phyloP scores from a whole-genome alignment of 2,797 vertebrate species.

The Galagoides demidoff region DNA sequence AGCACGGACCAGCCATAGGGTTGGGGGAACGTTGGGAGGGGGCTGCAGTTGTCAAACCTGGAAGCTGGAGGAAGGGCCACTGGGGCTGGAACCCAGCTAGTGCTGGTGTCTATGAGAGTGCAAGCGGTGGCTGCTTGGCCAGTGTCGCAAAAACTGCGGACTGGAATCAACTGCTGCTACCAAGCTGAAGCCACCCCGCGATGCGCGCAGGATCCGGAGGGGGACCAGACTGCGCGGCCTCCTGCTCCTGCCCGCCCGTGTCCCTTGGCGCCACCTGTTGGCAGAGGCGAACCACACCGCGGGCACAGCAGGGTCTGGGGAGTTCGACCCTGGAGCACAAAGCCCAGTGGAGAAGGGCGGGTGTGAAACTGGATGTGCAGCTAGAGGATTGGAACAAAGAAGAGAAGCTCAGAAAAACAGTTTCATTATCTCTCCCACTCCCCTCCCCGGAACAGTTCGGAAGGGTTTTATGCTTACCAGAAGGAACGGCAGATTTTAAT shows the following conservation, averaged over 20 bases:
- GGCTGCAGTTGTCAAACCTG: not conserved
- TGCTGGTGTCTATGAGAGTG: not conserved
- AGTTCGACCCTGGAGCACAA: not conserved
- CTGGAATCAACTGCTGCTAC: not conserved
- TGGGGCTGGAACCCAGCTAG: not conserved
- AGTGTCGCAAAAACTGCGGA: not conserved
- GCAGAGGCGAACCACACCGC: not conserved
- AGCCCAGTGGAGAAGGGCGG: not conserved
- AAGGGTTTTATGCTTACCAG: constrained; percentile 27
- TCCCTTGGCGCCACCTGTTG: not conserved
- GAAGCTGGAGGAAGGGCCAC: not conserved
- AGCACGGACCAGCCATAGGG: not conserved
- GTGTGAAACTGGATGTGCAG: fast-evolving
- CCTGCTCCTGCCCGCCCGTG: fast-evolving
- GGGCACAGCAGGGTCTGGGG: not conserved
- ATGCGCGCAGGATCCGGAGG: fast-evolving
- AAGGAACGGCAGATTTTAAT: not conserved
- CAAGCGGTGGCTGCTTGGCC: not conserved
- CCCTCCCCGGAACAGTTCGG: not conserved
- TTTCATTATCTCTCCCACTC: not conserved
- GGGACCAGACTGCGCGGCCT: not conserved
- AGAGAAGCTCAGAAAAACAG: not conserved
- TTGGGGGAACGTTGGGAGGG: not conserved
- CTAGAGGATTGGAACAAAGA: not conserved
- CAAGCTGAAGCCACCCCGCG: not conserved